Percentiles rank a stretch among this genome's conserved stretches.
These are phyloP conservation scores for Mormyrops boulengeri DNA, from an alignment of 2,797 vertebrate genomes.

Conservation along the genomic window DNA sequence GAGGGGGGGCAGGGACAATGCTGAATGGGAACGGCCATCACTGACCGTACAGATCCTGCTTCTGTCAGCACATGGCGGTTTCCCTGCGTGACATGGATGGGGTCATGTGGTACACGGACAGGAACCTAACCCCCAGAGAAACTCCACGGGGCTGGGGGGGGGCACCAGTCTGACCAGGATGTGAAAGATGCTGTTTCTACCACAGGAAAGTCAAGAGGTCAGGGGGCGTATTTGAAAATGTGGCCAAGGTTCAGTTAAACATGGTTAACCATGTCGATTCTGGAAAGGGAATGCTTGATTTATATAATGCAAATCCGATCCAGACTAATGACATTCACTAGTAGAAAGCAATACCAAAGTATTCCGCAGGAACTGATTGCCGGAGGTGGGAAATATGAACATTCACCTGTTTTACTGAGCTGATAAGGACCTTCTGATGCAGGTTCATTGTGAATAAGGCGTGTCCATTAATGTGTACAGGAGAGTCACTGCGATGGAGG, in stretches of 20 bases:
- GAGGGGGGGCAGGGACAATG: not conserved
- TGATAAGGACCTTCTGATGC: not conserved
- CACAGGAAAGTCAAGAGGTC: not conserved
- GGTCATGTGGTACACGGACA: not conserved
- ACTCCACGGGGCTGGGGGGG: not conserved
- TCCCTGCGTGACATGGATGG: not conserved
- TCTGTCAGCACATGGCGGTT: not conserved
- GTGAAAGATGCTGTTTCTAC: constrained; percentile 21
- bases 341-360: not conserved
- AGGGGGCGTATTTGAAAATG: not conserved
- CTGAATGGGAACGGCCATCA: not conserved
- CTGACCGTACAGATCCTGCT: no score
- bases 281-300: not conserved
- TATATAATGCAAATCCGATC: no score
- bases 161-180: constrained; percentile 25
- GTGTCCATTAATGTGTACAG: not conserved
- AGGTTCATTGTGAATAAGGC: not conserved
- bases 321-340: no score
- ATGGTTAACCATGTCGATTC: not conserved
- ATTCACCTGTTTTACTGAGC: not conserved
- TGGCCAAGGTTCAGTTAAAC: not conserved
- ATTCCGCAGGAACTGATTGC: not conserved
- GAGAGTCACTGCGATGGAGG: not conserved
- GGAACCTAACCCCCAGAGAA: not conserved
- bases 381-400: not conserved